phyloP scores from a whole-genome alignment of 2,797 vertebrate genomes.

The Natrix natrix region DNA sequence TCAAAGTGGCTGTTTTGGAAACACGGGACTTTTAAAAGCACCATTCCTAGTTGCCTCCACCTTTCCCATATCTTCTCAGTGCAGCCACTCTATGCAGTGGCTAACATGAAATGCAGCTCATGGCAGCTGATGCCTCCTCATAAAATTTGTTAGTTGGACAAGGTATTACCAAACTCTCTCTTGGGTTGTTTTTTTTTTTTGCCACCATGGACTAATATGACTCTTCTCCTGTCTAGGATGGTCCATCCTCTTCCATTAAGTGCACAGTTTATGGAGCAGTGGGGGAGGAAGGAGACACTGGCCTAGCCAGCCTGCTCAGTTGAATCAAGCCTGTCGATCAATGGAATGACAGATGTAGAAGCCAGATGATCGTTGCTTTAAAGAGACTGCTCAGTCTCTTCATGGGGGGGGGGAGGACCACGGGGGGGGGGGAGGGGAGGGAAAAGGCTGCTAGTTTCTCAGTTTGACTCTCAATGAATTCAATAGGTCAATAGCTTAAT shows the following conservation, averaged over 20 bases:
- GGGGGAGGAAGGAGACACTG: not conserved
- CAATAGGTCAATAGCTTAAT: not conserved
- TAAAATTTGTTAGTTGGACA: not conserved
- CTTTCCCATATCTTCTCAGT: not conserved
- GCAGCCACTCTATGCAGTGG: not conserved
- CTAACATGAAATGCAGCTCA: not conserved
- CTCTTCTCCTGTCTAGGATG: not conserved
- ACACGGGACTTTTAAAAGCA: not conserved
- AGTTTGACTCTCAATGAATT: not conserved
- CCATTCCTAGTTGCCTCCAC: not conserved
- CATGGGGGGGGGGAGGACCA: accelerated
- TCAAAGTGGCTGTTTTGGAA: not conserved
- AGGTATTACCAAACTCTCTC: not conserved
- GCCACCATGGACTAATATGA: not conserved
- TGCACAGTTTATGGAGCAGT: not conserved
- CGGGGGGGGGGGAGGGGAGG: not conserved
- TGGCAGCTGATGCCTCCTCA: not conserved
- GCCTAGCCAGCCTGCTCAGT: not conserved
- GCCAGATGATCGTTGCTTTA: not conserved
- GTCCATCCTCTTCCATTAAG: not conserved
- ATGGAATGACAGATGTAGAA: not conserved
- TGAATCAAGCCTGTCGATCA: not conserved
- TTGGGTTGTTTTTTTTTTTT: not conserved
- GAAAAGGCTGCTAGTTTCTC: not conserved
- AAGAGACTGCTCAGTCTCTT: not conserved